Evolutionary conservation across 2,888 invertebrate species (phyloP), one percentile per base, ranked within the genome.

Genomic region (Phyllotreta striolata): DNA sequence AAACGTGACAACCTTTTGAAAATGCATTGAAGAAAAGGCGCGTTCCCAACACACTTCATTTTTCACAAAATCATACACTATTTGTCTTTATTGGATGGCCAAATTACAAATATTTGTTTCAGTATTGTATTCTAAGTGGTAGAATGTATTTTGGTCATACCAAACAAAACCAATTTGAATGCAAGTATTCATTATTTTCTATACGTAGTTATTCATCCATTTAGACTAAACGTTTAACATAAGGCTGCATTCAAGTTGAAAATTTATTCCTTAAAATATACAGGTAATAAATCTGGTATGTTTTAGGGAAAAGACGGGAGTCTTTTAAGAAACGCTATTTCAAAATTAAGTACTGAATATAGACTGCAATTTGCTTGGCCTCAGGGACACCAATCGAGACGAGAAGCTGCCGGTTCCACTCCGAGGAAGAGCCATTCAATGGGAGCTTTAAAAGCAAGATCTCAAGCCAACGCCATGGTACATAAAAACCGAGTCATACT

Each of bases 301-400:
- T 73, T 73, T 67, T 72, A 79, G 78, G 78, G 76, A 69, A 77
- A 78, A 70, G 80, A 80, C 72, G 76, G 87, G 77, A 91, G 91
- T 74, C 89, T 91, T 80, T 84, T 89, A 78, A 86, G 87, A 83
- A 85, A 91, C 85, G 85, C 88, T 84, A 85, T 91, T 81, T 86
- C 87, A 76, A 87, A 89, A 82, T 87, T 89, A 83, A 89, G 91
- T 85, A 92, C 93, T 74, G 94, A 94, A 85, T 94, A 94, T 85
- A 88, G 91, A 76, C 88, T 93, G 81, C 93, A 94, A 85, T 94
- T 92, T 84, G 93, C 93, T 74, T 94, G 94, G 94, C 94, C 94
- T 70, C 83, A 82, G 69, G 81, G 84, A 73, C 81, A 81, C 70
- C 74, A 77, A 56, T 82, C 84, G 38, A 80, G 81, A 64, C 77